Evolutionary conservation across 2,113 vertebrate species (phyloP).

Genomic region (Myodes glareolus): DNA sequence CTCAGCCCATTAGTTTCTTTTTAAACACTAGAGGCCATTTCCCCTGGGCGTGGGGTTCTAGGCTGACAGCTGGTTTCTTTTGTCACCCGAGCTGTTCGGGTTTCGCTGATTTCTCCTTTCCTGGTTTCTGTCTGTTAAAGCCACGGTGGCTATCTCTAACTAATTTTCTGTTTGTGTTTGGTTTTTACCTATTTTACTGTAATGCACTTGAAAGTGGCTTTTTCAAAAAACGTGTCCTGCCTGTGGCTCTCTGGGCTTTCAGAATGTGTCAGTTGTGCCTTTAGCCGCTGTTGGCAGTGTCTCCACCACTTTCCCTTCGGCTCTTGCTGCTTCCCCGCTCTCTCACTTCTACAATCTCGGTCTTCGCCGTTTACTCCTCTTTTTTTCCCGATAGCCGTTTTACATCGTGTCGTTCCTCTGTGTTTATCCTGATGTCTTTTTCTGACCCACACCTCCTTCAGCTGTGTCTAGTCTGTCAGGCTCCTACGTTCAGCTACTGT

Average conservation of each 20-base stretch:
- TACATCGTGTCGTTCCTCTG: not conserved
- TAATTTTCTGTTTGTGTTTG: not conserved
- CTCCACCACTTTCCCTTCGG: not conserved
- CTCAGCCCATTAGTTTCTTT: no score
- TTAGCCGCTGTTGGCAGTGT: not conserved
- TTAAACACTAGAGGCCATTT: not conserved
- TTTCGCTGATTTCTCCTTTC: constrained; percentile 1
- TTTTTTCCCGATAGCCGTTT: not conserved
- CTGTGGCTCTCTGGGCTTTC: not conserved
- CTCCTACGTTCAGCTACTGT: not conserved
- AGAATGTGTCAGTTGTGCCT: not conserved
- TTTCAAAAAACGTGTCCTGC: not conserved
- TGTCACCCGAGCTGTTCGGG: not conserved
- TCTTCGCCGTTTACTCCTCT: not conserved
- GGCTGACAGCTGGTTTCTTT: not conserved
- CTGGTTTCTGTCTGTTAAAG: not conserved
- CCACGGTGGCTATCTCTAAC: not conserved
- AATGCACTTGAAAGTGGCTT: not conserved
- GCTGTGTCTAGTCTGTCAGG: not conserved
- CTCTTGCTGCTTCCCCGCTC: not conserved
- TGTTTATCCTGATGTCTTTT: not conserved
- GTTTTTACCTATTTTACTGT: not conserved
- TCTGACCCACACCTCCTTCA: not conserved
- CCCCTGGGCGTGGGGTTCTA: not conserved
- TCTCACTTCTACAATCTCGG: not conserved